Percentiles rank a stretch among this genome's conserved stretches.
Conservation (phyloP, 1,140 invertebrate genomes). For the Aphaenogaster rudis region DNA sequence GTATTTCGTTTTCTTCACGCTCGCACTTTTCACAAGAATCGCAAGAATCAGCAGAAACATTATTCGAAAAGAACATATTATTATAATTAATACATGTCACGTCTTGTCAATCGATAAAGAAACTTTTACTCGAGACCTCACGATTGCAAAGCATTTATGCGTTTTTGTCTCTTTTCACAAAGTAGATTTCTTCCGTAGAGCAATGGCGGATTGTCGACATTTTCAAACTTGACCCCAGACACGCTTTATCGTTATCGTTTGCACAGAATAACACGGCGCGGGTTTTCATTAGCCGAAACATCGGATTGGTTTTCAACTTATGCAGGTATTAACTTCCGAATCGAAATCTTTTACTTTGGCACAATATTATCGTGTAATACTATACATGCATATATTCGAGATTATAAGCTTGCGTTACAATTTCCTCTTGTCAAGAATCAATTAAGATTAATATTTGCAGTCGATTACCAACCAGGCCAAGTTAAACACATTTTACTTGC, state of each 20-base stretch:
- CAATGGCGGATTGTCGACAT: constrained; percentile 36
- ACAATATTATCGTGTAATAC: too few species aligned
- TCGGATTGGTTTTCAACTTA: constrained; percentile 77
- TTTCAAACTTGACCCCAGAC: constrained; percentile 56
- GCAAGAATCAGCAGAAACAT: neutral
- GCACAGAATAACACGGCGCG: constrained; percentile 64
- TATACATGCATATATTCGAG: neutral
- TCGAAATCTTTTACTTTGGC: neutral
- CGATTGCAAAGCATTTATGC: neutral
- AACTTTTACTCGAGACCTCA: neutral
- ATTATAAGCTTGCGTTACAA: neutral
- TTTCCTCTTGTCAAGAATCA: neutral
- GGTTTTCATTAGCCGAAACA: constrained; percentile 73
- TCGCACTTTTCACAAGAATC: neutral
- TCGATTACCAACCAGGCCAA: constrained; percentile 63
- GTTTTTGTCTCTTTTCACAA: constrained; percentile 3
- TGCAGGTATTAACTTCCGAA: constrained; percentile 45
- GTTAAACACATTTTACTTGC: constrained; percentile 68
- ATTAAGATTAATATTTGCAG: constrained; percentile 61
- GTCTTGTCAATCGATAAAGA: neutral
- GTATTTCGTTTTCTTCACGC: neutral
- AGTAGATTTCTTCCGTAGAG: constrained; percentile 61
- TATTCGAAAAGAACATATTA: too few species aligned
- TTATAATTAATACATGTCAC: too few species aligned
- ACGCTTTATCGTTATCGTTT: constrained; percentile 73